These are phyloP conservation scores for Pachyrhynchus sulphureomaculatus DNA, from an alignment of 1,140 invertebrate genomes.

Conservation along the genomic window DNA sequence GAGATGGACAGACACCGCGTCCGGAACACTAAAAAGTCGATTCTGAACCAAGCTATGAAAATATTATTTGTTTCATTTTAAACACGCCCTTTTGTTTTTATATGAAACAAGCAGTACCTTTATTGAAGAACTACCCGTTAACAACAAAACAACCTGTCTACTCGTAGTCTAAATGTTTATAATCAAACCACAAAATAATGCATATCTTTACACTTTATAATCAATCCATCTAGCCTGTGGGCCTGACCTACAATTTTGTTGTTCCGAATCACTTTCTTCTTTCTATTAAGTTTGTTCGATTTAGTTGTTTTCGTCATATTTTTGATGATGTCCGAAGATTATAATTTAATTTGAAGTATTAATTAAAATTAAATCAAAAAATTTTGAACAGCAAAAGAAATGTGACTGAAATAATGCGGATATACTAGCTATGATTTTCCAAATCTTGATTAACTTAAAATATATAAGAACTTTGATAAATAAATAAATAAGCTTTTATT, in stretches of 20 bases:
- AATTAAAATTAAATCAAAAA: slow-evolving; percentile 4
- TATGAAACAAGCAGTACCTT: background rate
- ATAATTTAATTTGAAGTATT: background rate
- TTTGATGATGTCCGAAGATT: slow-evolving; percentile 6
- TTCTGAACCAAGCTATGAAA: no score
- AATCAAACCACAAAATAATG: slow-evolving; percentile 14
- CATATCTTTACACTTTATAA: slow-evolving; percentile 17
- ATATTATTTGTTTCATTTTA: no score
- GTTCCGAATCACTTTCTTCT: slow-evolving; percentile 15
- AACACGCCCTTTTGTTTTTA: no score
- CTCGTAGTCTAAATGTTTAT: slow-evolving; percentile 1
- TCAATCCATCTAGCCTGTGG: slow-evolving; percentile 11
- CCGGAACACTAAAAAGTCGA: no score
- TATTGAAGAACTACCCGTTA: background rate
- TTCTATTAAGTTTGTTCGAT: slow-evolving; percentile 10
- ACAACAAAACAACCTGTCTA: slow-evolving; percentile 10
- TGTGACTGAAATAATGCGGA: no score
- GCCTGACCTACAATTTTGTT: slow-evolving; percentile 13
- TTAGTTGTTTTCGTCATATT: slow-evolving; percentile 2
- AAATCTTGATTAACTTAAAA: no score
- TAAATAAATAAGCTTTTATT: no score
- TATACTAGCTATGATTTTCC: no score
- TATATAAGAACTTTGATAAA: no score
- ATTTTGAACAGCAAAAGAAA: slow-evolving; percentile 1
- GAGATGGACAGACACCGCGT: no score